A percentile compares a stretch with the other conserved stretches of the same genome.
Evolutionary conservation across 2,888 invertebrate species (phyloP).

Genomic region (Macrosiphum euphorbiae): DNA sequence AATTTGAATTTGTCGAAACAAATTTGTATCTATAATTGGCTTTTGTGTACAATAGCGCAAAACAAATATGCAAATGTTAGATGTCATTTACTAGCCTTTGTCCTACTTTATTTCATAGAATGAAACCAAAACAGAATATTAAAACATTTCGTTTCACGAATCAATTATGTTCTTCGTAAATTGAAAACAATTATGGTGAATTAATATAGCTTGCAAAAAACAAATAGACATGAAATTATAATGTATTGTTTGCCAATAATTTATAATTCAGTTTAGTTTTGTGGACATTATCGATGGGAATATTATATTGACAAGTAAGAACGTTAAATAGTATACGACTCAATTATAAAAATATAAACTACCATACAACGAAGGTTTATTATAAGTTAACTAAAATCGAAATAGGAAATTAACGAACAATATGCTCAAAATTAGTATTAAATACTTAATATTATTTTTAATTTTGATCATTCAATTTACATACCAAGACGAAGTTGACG

Average conservation of each 20-base stretch:
- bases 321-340: neutral
- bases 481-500: neutral
- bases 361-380: neutral
- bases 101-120: neutral
- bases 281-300: neutral
- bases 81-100: too few relatives aligned
- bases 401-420: neutral
- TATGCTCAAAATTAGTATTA: neutral
- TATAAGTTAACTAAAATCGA: neutral
- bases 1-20: too few relatives aligned
- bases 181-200: neutral
- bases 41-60: too few relatives aligned
- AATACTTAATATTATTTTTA: neutral
- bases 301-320: neutral
- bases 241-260: neutral
- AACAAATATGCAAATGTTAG: too few relatives aligned
- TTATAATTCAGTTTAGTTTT: neutral
- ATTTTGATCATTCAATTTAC: neutral
- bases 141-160: neutral
- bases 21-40: too few relatives aligned
- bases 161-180: neutral
- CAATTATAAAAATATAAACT: neutral
- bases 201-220: neutral
- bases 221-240: neutral
- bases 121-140: neutral